These are phyloP conservation scores for Centroberyx gerrardi DNA, from an alignment of 2,797 vertebrate genomes.

Conservation along the genomic window DNA sequence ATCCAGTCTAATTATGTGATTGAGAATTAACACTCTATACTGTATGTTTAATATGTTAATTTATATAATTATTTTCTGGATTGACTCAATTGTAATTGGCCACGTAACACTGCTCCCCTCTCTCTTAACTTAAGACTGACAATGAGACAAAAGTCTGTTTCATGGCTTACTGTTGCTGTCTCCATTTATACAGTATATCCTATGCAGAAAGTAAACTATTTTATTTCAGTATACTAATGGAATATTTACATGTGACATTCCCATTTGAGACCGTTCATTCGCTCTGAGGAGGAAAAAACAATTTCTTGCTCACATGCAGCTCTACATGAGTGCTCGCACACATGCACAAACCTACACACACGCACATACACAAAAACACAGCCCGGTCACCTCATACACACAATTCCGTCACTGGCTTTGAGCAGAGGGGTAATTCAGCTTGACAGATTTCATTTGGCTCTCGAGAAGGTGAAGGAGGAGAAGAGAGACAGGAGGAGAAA, in stretches of 20 bases:
- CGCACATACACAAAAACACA: constrained; percentile 38
- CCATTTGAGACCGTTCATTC: constrained; percentile 31
- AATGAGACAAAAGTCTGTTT: not conserved
- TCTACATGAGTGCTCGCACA: not conserved
- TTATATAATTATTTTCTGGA: not conserved
- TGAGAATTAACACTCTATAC: not conserved
- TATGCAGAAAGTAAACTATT: not conserved
- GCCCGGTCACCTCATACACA: constrained; percentile 65
- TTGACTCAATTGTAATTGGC: not conserved
- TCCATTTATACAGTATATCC: not conserved
- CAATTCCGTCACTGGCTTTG: constrained; percentile 66
- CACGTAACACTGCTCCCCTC: not conserved
- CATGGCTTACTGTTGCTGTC: not conserved
- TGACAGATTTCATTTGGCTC: constrained; percentile 62
- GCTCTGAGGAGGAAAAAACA: constrained; percentile 34
- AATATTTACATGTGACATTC: constrained; percentile 19
- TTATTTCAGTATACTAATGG: not conserved
- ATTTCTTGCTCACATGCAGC: constrained; percentile 35
- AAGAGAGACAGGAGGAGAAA: constrained; percentile 41
- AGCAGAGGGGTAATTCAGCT: constrained; percentile 57
- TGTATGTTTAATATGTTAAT: not conserved
- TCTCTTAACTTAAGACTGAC: not conserved
- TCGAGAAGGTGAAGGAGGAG: constrained; percentile 16
- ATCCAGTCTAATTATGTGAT: not conserved
- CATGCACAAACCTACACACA: not conserved